A percentile compares a stretch with the other conserved stretches of the same genome.
phyloP scores from a whole-genome alignment of 1,140 invertebrate species.

The Zaprionus gabonicus region DNA sequence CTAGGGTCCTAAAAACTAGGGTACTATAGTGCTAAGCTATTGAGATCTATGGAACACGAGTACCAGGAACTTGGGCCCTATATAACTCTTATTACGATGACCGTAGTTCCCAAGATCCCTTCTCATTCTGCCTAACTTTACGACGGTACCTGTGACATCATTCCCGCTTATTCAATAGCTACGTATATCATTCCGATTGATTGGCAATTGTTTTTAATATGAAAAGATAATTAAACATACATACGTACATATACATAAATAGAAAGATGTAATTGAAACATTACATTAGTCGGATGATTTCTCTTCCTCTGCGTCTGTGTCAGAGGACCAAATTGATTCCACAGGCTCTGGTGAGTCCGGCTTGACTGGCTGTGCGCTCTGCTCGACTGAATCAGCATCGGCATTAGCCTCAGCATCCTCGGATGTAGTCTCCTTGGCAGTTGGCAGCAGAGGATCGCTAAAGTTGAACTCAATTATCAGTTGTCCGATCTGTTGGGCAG shows the following conservation, averaged over 20 bases:
- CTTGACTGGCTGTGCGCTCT: conserved; percentile 16
- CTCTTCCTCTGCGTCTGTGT: conserved; percentile 56
- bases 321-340: conserved; percentile 58
- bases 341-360: conserved; percentile 48
- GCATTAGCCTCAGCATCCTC: conserved; percentile 6
- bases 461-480: conserved; percentile 71
- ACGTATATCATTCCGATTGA: neutral
- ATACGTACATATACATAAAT: conserved; percentile 16
- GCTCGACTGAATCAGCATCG: conserved; percentile 9
- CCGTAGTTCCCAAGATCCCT: too few relatives aligned
- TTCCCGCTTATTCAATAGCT: neutral
- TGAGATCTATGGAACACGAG: too few relatives aligned
- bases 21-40: too few relatives aligned
- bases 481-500: conserved; percentile 86
- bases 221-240: conserved; percentile 26
- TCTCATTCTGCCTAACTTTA: too few relatives aligned
- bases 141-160: too few relatives aligned
- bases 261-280: conserved; percentile 20
- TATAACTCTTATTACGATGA: too few relatives aligned
- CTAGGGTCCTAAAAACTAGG: too few relatives aligned
- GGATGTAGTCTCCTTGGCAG: neutral
- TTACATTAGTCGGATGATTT: conserved; percentile 46
- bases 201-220: conserved; percentile 24
- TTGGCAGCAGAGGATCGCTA: conserved; percentile 38
- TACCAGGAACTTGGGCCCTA: too few relatives aligned